Percentiles rank a stretch among this genome's conserved stretches.
phyloP scores from a whole-genome alignment of 2,113 vertebrate genomes.

The Halcyon malimbica region DNA sequence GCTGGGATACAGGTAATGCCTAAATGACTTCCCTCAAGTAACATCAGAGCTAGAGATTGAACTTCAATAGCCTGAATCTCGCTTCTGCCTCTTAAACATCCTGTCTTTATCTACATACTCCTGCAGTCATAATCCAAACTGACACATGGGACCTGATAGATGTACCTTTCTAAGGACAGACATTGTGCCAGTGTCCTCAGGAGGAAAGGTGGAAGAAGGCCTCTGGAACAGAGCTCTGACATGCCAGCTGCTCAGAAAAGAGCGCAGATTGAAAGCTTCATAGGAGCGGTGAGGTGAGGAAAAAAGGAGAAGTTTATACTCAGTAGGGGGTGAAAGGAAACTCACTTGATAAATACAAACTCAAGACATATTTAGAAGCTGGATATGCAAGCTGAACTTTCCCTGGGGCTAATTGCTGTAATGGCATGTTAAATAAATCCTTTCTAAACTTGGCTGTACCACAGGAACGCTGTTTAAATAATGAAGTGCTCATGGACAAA shows the following conservation, averaged over 20 bases:
- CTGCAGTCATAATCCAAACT: neutral
- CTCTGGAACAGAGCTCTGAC: neutral
- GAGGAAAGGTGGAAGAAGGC: neutral
- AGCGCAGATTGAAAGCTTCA: neutral
- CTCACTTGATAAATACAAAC: conserved; percentile 10
- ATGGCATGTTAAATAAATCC: conserved; percentile 59
- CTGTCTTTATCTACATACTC: neutral
- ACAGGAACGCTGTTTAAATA: conserved; percentile 6
- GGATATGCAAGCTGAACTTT: conserved; percentile 42
- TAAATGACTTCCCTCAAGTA: neutral
- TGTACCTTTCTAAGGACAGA: neutral
- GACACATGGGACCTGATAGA: neutral
- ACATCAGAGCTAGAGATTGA: neutral
- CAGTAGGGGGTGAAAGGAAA: neutral
- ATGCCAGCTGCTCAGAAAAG: neutral
- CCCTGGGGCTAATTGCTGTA: conserved; percentile 52
- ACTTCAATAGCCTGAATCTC: neutral
- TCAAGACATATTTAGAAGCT: conserved; percentile 34
- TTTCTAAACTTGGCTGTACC: conserved; percentile 45
- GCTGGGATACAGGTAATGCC: neutral
- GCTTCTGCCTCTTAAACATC: neutral
- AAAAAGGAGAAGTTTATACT: neutral
- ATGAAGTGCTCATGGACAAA: conserved; percentile 15
- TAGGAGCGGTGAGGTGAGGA: neutral
- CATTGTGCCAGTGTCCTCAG: accelerated